Evolutionary conservation across 2,113 vertebrate species (phyloP), one percentile per base, ranked within the genome.

Genomic region (Heterotilapia buettikoferi): DNA sequence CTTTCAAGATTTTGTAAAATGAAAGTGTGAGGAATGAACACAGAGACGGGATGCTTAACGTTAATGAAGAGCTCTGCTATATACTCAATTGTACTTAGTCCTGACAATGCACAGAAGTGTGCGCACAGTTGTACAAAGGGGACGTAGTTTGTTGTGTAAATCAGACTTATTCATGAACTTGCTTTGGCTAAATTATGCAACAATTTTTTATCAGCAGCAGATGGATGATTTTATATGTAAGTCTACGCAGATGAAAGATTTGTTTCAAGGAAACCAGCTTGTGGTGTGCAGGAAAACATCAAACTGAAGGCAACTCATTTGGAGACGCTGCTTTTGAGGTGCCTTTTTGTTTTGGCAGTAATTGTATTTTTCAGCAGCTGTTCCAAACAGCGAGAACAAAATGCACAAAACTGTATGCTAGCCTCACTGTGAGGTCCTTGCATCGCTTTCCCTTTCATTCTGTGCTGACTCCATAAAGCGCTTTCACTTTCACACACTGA

Each of bases 261-360:
- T 83, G 68, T 92, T 85, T 89, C 78, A 84, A 40, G 78, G 79
- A 89, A 84, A 90, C 56, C 82, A 84, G 79, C 52, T 57, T 31
- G 82, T 43, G 40, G 21, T 1, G 11, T 45, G 40, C 63, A 61
- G 19, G 14, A 26, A 52, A 52, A 78, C 45, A 52, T 78, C 73
- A 78, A 78, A 33, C 73, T 78, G 18, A 52, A 78, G 26, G 24
- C 18, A 79, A 57, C 16, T 80, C 29, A n/a, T 43, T 87, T 63
- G 54, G 43, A 78, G 47, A 57, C 84, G 33, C 6, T 56, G 26
- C 43, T 18, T 84, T 88, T 78, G 31, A 54, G 78, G 31, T 38
- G 31, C 10, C 12, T 33, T 47, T 47, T 76, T 76, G 9, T 47
- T 76, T 29, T 76, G 43, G 71, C 26, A 61, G 47, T 92, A 90